A percentile compares a stretch with the other conserved stretches of the same genome.
Conservation (phyloP, 1,140 invertebrate genomes). For the Drosophila micromelanica region DNA sequence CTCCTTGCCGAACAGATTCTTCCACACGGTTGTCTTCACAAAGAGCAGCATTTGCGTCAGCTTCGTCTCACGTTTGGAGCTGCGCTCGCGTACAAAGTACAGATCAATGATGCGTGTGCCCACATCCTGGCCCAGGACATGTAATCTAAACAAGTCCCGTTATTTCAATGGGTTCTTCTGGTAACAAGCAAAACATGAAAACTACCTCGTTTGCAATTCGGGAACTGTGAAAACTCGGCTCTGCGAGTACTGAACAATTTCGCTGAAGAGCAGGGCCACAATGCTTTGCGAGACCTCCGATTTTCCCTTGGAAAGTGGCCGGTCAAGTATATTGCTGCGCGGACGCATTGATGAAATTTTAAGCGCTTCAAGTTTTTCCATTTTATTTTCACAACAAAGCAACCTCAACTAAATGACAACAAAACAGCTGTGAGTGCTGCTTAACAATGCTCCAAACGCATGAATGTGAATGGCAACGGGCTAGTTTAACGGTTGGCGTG, state of each 20-base stretch:
- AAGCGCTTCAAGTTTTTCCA: constrained; percentile 80
- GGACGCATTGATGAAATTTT: constrained; percentile 85
- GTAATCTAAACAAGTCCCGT: constrained; percentile 87
- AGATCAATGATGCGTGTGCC: constrained; percentile 97
- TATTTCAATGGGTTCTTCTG: no score
- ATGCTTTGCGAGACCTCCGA: constrained; percentile 96
- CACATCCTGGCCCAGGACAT: constrained; percentile 97
- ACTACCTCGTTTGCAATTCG: constrained; percentile 90
- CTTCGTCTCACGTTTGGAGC: constrained; percentile 97
- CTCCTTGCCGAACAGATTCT: constrained; percentile 98
- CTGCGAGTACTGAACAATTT: constrained; percentile 99
- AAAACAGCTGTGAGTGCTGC: constrained; percentile 38
- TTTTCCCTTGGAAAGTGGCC: constrained; percentile 96
- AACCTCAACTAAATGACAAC: constrained; percentile 11
- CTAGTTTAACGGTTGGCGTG: background rate
- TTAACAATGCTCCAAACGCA: no score
- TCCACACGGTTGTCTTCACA: constrained; percentile 98
- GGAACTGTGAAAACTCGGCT: constrained; percentile 97
- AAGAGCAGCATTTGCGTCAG: constrained; percentile 97
- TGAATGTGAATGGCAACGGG: no score
- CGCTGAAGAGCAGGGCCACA: constrained; percentile 98
- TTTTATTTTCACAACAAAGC: constrained; percentile 39
- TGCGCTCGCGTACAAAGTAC: constrained; percentile 96
- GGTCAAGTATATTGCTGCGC: constrained; percentile 94
- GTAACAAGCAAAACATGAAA: background rate